Evolutionary conservation across 1,140 invertebrate species (phyloP).

Genomic region (Laupala kohalensis): DNA sequence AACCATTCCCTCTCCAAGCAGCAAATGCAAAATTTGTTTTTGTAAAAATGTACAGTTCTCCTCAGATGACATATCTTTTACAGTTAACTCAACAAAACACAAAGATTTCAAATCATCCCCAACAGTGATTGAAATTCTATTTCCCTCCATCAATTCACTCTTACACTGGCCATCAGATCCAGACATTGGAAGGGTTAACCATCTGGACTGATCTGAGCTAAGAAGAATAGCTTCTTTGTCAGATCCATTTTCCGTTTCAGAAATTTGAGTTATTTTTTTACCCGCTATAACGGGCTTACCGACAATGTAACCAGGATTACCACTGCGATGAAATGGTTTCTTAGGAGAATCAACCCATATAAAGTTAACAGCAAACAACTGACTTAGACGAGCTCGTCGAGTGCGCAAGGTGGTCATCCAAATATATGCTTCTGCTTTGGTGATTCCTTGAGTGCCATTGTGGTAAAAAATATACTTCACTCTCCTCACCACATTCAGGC

Average conservation of each 20-base stretch:
- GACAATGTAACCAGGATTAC: constrained; percentile 51
- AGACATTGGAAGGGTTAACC: constrained; percentile 25
- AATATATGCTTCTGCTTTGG: constrained; percentile 29
- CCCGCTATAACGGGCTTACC: constrained; percentile 47
- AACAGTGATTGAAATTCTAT: constrained; percentile 30
- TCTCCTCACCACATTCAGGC: constrained; percentile 32
- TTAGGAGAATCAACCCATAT: constrained; percentile 30
- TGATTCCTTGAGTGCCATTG: constrained; percentile 41
- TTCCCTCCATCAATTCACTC: constrained; percentile 6
- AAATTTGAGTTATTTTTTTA: constrained; percentile 5
- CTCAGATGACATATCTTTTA: constrained; percentile 13
- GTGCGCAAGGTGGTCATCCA: constrained; percentile 28
- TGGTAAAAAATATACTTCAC: constrained; percentile 38
- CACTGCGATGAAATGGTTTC: constrained; percentile 37
- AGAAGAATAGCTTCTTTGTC: constrained; percentile 10
- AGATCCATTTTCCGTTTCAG: background rate
- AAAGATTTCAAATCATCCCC: constrained; percentile 27
- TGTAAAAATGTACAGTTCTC: constrained; percentile 32
- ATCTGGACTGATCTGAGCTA: background rate
- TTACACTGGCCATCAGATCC: constrained; percentile 28
- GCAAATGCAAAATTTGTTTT: constrained; percentile 27
- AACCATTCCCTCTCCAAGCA: constrained; percentile 23
- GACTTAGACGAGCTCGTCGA: constrained; percentile 26
- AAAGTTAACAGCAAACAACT: constrained; percentile 35
- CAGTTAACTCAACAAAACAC: constrained; percentile 1